These are phyloP conservation scores for Meda fulgida DNA, from an alignment of 2,797 vertebrate species.

Conservation along the genomic window DNA sequence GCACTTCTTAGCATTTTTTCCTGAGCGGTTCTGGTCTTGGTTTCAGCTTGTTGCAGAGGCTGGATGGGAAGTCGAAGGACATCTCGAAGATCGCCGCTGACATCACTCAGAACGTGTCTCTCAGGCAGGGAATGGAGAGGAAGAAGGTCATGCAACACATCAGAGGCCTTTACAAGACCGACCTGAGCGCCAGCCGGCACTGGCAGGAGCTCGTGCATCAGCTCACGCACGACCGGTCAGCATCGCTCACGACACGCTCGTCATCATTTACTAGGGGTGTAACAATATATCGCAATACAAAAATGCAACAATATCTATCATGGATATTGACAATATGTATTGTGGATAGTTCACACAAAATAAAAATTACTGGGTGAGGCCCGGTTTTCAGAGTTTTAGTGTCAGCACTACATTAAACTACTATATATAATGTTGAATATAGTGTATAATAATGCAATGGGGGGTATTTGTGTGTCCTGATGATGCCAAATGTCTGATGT, in stretches of 20 bases:
- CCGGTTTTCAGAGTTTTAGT: too few relatives aligned
- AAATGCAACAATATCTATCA: too few relatives aligned
- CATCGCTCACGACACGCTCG: neutral
- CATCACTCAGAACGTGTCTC: constrained; percentile 96
- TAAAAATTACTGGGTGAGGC: too few relatives aligned
- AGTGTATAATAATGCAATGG: too few relatives aligned
- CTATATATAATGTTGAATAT: too few relatives aligned
- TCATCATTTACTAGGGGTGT: neutral
- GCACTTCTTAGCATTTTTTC: neutral
- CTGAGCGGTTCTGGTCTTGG: neutral
- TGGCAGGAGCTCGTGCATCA: constrained; percentile 98
- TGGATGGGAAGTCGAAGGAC: constrained; percentile 94
- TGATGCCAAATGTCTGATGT: too few relatives aligned
- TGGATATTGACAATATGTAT: too few relatives aligned
- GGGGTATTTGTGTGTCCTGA: too few relatives aligned
- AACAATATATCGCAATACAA: too few relatives aligned
- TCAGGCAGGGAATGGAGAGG: constrained; percentile 95
- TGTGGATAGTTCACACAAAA: too few relatives aligned
- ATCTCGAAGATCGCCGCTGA: constrained; percentile 98
- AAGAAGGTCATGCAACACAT: constrained; percentile 99
- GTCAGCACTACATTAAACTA: too few relatives aligned
- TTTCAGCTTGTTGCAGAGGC: constrained; percentile 91
- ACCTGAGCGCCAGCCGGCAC: constrained; percentile 93
- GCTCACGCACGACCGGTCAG: constrained; percentile 93
- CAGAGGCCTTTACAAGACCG: constrained; percentile 92